phyloP scores from a whole-genome alignment of 2,113 vertebrate genomes.

The Halcyon malimbica region DNA sequence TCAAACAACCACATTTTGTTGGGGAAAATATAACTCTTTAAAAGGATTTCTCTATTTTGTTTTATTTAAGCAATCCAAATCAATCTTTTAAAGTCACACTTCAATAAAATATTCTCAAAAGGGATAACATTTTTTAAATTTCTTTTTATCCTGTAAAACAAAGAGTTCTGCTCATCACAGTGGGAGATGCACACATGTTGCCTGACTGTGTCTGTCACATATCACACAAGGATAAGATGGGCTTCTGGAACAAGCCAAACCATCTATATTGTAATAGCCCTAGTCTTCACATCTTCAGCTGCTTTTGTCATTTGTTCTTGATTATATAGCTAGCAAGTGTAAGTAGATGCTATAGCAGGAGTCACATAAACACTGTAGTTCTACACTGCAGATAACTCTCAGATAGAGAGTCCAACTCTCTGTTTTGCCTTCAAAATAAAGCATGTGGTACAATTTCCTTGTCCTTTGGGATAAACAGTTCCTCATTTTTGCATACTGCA shows the following conservation, averaged over 20 bases:
- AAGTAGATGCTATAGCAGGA: not conserved
- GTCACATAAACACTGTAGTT: not conserved
- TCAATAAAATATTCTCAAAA: not conserved
- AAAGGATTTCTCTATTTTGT: not conserved
- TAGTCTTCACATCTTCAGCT: not conserved
- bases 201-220: not conserved
- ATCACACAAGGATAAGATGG: not conserved
- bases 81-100: not conserved
- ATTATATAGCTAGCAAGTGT: not conserved
- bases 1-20: not conserved
- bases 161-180: not conserved
- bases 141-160: not conserved
- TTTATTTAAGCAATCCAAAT: not conserved
- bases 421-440: not conserved
- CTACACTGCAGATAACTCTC: not conserved
- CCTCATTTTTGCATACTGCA: not conserved
- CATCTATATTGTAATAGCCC: not conserved
- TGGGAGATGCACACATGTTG: not conserved
- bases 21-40: not conserved
- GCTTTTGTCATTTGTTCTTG: slow-evolving; percentile 1
- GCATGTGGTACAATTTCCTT: not conserved
- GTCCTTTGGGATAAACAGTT: not conserved
- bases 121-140: not conserved
- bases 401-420: not conserved
- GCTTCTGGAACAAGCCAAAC: not conserved